Conservation (phyloP, 1,140 invertebrate genomes). For the Caenorhabditis tropicalis region DNA sequence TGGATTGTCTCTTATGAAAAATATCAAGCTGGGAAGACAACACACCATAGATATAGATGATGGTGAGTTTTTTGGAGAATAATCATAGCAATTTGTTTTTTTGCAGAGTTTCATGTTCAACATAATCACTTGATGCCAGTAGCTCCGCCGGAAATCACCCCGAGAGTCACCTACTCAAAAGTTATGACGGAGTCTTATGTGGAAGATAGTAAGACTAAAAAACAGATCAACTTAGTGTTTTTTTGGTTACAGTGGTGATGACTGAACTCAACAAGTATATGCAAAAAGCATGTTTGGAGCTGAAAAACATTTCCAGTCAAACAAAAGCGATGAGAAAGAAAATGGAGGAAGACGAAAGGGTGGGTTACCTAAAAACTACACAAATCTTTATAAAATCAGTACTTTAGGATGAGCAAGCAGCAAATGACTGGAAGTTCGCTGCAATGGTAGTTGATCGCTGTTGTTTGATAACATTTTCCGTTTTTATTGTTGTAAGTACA, state of each 20-base stretch:
- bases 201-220: constrained; percentile 4
- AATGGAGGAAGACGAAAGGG: constrained; percentile 56
- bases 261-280: constrained; percentile 50
- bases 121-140: constrained; percentile 39
- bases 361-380: not conserved
- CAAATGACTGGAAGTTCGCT: constrained; percentile 74
- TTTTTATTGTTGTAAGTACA: constrained; percentile 73
- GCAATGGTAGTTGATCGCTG: constrained; percentile 74
- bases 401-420: constrained; percentile 58
- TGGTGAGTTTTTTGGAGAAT: not conserved
- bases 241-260: constrained; percentile 24
- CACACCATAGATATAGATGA: not conserved
- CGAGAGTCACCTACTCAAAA: constrained; percentile 33
- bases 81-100: constrained; percentile 26
- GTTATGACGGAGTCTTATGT: not conserved
- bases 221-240: not conserved
- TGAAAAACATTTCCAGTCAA: constrained; percentile 50
- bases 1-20: constrained; percentile 12
- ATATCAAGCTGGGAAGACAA: constrained; percentile 21
- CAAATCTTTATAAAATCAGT: not conserved
- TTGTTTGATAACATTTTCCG: constrained; percentile 73
- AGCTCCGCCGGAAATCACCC: not conserved
- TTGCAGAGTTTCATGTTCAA: constrained; percentile 32
- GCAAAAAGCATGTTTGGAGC: constrained; percentile 54
- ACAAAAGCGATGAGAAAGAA: constrained; percentile 49